Base-by-base conservation (phyloP, 2,888 invertebrate genomes). In the Antheraea yamamai region DNA sequence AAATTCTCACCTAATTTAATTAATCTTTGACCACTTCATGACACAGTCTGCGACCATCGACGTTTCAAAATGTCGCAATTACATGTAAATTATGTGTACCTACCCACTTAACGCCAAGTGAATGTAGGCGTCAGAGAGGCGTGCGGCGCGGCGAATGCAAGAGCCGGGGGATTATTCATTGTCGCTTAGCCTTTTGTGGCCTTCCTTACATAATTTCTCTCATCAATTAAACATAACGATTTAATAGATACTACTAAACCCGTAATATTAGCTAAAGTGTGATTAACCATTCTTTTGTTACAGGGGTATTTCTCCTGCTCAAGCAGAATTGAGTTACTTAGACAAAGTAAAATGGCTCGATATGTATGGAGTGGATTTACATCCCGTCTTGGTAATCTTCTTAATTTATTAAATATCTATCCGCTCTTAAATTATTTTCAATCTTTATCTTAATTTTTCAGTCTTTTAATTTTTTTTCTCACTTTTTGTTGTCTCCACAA, bases 331-430 rank as follows among this genome's bases (percentile, higher is more conserved):
- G 85, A 98, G 97, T 95, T 99, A 98, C 95, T 96, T 99, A 91
- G 99, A 99, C 93, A 98, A 99, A 96, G 98, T 98, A 84, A 99
- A 99, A 96, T 99, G 99, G 99, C 96, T 99, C 86, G 99, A 99
- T 91, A 98, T 99, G 98, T 99, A 99, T 89, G 99, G 99, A 74
- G 99, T 99, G 73, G 99, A 99, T 95, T 96, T 99, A 83, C 99
- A 99, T 95, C 98, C 98, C 74, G 99, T 99, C 78, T 94, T 98
- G 96, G 98, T 98, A 95, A 96, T 66, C 16, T 23, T 26, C 26
- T 18, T 64, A 10, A 55, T 1, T 82, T 71, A 76, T 73, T 75
- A 47, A 47, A 39, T 39, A 39, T 39, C 4, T 7, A 7, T 39
- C 35, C 35, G 7, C 12, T 47, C 3, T 12, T 47, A 47, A 12